Evolutionary conservation across 2,797 vertebrate species (phyloP).

Genomic region (Myoxocephalus aenaeus): DNA sequence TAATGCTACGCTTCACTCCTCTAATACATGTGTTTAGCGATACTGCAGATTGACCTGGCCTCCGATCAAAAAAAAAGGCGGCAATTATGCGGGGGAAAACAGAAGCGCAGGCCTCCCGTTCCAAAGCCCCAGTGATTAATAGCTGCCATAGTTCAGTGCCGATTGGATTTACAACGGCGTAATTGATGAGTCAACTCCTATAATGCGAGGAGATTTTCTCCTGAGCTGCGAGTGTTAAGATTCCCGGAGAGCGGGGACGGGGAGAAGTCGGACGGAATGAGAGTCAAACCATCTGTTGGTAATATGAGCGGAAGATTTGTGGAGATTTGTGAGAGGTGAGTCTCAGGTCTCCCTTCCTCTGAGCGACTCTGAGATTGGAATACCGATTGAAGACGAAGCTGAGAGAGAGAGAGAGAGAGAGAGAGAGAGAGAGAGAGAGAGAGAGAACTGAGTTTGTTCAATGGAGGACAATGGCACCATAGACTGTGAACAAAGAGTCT

Average conservation of each 20-base stretch:
- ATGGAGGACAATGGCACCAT: conserved; percentile 71
- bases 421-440: conserved; percentile 20
- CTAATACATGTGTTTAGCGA: conserved; percentile 64
- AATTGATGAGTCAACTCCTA: conserved; percentile 71
- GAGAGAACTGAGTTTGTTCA: conserved; percentile 19
- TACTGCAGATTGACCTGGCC: conserved; percentile 44
- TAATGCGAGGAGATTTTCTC: conserved; percentile 70
- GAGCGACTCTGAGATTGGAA: conserved; percentile 41
- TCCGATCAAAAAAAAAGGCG: conserved; percentile 52
- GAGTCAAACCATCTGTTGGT: conserved; percentile 67
- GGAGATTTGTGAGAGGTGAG: conserved; percentile 76
- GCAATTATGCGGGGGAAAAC: conserved; percentile 58
- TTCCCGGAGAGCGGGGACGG: conserved; percentile 33
- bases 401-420: conserved; percentile 10
- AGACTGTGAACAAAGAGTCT: conserved; percentile 72
- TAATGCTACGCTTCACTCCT: conserved; percentile 44
- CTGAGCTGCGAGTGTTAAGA: conserved; percentile 52
- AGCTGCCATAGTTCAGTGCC: conserved; percentile 45
- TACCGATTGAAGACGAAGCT: conserved; percentile 47
- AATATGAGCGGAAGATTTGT: conserved; percentile 60
- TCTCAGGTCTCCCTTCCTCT: conserved; percentile 60
- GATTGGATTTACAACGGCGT: conserved; percentile 74
- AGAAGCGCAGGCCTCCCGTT: conserved; percentile 26
- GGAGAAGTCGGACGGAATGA: conserved; percentile 36
- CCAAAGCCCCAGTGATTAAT: conserved; percentile 61